Base-by-base conservation (phyloP, 2,888 invertebrate genomes). In the Eupsilia transversa region DNA sequence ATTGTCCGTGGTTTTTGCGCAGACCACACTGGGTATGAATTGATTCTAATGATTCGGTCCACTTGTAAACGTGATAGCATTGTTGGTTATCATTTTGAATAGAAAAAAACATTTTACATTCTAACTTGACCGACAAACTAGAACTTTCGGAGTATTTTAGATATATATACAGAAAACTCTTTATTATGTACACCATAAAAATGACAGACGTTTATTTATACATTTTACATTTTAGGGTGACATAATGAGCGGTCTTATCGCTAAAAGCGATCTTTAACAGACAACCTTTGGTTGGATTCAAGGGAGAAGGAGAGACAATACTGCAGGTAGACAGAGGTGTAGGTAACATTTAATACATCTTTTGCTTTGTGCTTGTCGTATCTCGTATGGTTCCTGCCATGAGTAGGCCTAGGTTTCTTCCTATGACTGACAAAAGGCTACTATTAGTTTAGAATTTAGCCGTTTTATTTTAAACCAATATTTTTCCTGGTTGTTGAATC, bases 11-110 rank as follows among this genome's bases (percentile, higher is more conserved):
- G 64, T 78, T 80, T 80, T 80, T 80, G 38, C 64, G 33, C 46
- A 27, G 72, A 56, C 49, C 52, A 23, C 49, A 61, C 56, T 61
- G 46, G 33, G 12, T 46, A 61, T 52, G 74, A 82, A 71, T 72
- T 79, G 68, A 82, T 82, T 66, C 12, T 60, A 66, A 82, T 57
- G 41, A 72, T 79, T 56, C 61, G 82, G 68, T 79, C 38, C 61
- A 79, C 23, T 79, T 82, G 70, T 38, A 38, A 68, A 52, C 41
- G 56, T 60, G 67, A 57, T 65, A 41, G 43, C 20, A n/a, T 38
- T 59, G 43, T 54, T n/a, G 49, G 60, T 14, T 71, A 35, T 66
- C n/a, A 70, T 75, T 57, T 76, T 27, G 23, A 38, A 52, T 49
- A 46, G 38, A 30, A 65, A 72, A 72, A 67, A 72, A 65, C 30